These are phyloP conservation scores for Sternotherus odoratus DNA, from an alignment of 2,797 vertebrate genomes.

Conservation along the genomic window DNA sequence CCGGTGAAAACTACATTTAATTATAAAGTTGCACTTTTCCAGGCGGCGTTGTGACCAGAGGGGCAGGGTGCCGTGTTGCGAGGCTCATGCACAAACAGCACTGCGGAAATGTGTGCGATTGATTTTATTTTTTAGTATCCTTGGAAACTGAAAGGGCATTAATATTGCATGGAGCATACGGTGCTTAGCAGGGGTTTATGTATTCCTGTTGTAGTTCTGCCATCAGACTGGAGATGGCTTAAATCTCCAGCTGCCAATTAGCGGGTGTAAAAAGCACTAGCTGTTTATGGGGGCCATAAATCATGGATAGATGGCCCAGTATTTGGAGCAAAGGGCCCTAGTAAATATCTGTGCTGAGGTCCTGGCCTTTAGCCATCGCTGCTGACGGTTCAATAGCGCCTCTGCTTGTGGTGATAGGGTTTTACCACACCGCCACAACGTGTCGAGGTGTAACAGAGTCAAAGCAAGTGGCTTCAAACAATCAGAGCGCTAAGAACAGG, in stretches of 20 bases:
- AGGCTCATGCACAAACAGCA: neutral
- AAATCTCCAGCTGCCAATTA: neutral
- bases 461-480: neutral
- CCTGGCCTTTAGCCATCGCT: neutral
- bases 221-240: neutral
- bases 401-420: neutral
- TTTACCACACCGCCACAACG: neutral
- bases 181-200: neutral
- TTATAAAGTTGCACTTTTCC: neutral
- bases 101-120: neutral
- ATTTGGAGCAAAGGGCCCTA: neutral
- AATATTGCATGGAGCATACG: conserved; percentile 55
- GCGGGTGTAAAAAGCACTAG: neutral
- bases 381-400: neutral
- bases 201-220: neutral
- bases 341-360: neutral
- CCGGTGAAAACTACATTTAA: neutral
- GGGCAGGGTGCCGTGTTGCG: fast-evolving
- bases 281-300: neutral
- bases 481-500: neutral
- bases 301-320: neutral
- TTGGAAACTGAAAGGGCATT: conserved; percentile 69
- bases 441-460: neutral
- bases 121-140: conserved; percentile 60
- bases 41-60: neutral